A percentile compares a stretch with the other conserved stretches of the same genome.
Evolutionary conservation across 2,797 vertebrate species (phyloP).

Genomic region (Cynopterus sphinx): DNA sequence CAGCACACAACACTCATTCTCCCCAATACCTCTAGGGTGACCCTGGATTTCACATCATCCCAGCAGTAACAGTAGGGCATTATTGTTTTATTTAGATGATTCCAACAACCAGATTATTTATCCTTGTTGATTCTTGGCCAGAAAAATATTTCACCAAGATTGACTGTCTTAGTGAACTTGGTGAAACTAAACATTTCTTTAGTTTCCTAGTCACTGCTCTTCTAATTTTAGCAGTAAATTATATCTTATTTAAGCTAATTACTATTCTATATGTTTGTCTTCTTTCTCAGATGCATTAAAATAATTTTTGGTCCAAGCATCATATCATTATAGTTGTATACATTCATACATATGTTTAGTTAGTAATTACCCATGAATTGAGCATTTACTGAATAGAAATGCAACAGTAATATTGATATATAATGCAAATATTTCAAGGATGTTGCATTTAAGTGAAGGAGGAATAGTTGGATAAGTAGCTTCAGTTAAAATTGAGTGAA

Average conservation of each 20-base stretch:
- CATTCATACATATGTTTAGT: slow-evolving; percentile 2
- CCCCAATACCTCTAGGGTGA: too few relatives aligned
- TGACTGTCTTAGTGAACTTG: background rate
- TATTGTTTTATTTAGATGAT: slow-evolving; percentile 11
- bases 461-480: background rate
- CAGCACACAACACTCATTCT: too few relatives aligned
- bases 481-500: background rate
- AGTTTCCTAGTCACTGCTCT: background rate
- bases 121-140: background rate
- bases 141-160: background rate
- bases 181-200: background rate
- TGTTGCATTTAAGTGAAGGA: background rate
- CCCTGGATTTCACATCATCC: too few relatives aligned
- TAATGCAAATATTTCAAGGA: background rate
- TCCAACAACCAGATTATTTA: background rate
- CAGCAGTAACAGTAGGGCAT: background rate
- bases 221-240: slow-evolving; percentile 17
- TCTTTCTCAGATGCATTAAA: background rate
- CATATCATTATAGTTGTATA: background rate
- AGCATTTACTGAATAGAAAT: background rate
- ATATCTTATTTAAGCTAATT: background rate
- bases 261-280: background rate
- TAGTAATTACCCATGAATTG: background rate
- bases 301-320: background rate
- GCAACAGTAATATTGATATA: background rate